Base-by-base conservation (phyloP, 2,113 vertebrate species). In the Dicerorhinus sumatrensis region DNA sequence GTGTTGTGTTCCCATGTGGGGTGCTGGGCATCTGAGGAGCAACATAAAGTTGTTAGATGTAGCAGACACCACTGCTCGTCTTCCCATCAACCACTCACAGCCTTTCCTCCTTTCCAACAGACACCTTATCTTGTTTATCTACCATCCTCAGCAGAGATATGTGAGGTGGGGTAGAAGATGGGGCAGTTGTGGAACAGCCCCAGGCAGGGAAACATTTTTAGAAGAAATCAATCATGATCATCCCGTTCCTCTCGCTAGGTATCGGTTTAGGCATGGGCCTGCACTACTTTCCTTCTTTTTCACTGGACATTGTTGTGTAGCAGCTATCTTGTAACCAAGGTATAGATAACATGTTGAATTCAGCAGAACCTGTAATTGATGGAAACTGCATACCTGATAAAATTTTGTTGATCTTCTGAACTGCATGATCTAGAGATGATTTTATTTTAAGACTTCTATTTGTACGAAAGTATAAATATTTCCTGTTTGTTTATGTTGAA, bases 391-490 rank as follows among this genome's bases (percentile, higher is more conserved):
- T 62, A 77, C 31, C 65, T 56, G 31, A 46, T 56, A 21, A 73
- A 62, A 81, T 96, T 46, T 73, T 46, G 21, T 63, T 46, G 29
- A 75, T 46, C 13, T 92, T 92, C 31, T 33, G 36, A 73, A 75
- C 67, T 69, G 29, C 10, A 48, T 31, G 51, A 60, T 27, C 18
- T 36, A 73, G 33, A 67, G 39, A n/a, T 96, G 20, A 51, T 76
- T 87, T 87, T 69, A 51, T 88, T 84, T 87, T 31, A 92, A 72
- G 21, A 56, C 9, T 81, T 81, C 16, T 92, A 46, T 23, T 86
- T 92, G 56, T 25, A 92, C n/a, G 56, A 73, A 27, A 81, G 63
- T n/a, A 56, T 80, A 87, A 84, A 54, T 94, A 72, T 65, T 86
- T 13, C 20, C 90, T 65, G 36, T 58, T 73, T 58, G 46, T 58